Base-by-base conservation (phyloP, 2,113 vertebrate species). In the Lophius piscatorius region DNA sequence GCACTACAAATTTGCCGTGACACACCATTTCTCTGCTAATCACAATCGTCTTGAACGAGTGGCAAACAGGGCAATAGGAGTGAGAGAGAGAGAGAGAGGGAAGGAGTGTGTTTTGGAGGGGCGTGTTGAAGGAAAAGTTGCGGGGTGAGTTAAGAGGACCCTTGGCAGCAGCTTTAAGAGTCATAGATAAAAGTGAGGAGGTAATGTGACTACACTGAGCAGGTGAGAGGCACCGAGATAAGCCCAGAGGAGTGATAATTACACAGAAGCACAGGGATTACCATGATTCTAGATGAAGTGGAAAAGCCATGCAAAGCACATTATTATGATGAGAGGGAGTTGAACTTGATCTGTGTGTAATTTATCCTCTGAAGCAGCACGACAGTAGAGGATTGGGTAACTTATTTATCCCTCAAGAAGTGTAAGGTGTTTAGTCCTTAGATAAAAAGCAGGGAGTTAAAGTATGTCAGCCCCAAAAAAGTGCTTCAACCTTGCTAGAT, bases 181-280 rank as follows among this genome's bases (percentile, higher is more conserved):
- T 79, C 83, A 80, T 82, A 81, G 74, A 88, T 88, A 78, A 84
- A 87, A 85, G 73, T 79, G 77, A 80, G 61, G 66, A 70, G 76
- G 60, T 81, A 80, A 84, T 82, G 70, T 82, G 81, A 85, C 78
- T 33, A 82, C 68, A 69, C 74, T 85, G 82, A 80, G 88, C 81
- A 85, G 78, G 83, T 85, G 77, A 81, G 84, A 60, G 76, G 75
- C 62, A 73, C 78, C 61, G 74, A 83, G 81, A 82, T 88, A 78
- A 88, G 76, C 61, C 82, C 59, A 71, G 79, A 86, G 74, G 80
- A 80, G 73, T 83, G 72, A 86, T 89, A 88, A 90, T 90, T 88
- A 88, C 80, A 78, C 74, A 80, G 74, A 81, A 82, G 82, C 82
- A 70, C 44, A 78, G 80, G 87, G 87, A 88, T 90, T 87, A 88